Percentiles rank a stretch among this genome's conserved stretches.
These are phyloP conservation scores for Subacronicta megacephala DNA, from an alignment of 2,888 invertebrate genomes.

Conservation along the genomic window DNA sequence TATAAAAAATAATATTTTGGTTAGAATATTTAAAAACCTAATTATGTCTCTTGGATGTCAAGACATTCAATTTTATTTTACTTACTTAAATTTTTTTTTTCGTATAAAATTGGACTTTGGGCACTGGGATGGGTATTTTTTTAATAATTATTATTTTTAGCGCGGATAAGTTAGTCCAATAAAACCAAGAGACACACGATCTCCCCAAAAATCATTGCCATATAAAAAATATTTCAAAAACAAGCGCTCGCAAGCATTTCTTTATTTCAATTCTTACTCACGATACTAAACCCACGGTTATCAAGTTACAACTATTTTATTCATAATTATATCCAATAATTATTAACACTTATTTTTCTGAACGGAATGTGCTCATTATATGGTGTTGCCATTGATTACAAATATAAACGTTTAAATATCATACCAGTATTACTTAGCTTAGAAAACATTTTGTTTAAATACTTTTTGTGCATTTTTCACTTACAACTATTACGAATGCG, in stretches of 20 bases:
- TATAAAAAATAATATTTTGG: conserved; percentile 20
- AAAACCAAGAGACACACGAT: conserved; percentile 36
- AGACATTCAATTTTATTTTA: no score
- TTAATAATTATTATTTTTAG: conserved; percentile 10
- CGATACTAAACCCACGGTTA: conserved; percentile 61
- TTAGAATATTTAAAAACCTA: conserved; percentile 15
- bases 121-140: conserved; percentile 9
- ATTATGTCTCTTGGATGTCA: conserved; percentile 25
- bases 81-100: not conserved
- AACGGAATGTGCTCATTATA: conserved; percentile 87
- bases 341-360: conserved; percentile 76
- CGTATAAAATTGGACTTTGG: not conserved
- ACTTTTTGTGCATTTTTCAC: conserved; percentile 84
- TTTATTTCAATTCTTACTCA: conserved; percentile 58
- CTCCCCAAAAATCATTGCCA: conserved; percentile 32
- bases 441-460: conserved; percentile 76
- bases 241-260: conserved; percentile 57
- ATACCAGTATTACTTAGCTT: conserved; percentile 74
- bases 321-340: conserved; percentile 64
- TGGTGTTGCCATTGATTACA: conserved; percentile 76
- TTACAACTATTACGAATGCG: conserved; percentile 74
- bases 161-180: conserved; percentile 12
- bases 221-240: conserved; percentile 44
- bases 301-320: conserved; percentile 67
- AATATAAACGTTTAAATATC: conserved; percentile 71